A percentile compares a stretch with the other conserved stretches of the same genome.
These are phyloP conservation scores for Passer domesticus DNA, from an alignment of 2,113 vertebrate genomes.

Conservation along the genomic window DNA sequence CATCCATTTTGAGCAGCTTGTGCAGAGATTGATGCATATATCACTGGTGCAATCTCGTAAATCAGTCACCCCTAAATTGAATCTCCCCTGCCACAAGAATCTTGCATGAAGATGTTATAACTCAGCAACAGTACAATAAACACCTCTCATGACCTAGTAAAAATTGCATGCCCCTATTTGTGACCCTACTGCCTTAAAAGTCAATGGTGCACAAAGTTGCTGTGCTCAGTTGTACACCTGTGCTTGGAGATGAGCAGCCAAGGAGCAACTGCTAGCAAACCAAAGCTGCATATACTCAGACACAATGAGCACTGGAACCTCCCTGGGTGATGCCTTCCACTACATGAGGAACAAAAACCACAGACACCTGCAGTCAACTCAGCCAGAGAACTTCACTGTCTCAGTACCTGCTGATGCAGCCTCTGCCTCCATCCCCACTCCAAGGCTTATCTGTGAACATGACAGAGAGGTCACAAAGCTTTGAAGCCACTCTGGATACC, in stretches of 20 bases:
- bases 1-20: slow-evolving; percentile 36
- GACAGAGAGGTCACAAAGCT: background rate
- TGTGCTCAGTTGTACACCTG: background rate
- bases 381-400: background rate
- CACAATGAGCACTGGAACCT: background rate
- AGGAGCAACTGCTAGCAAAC: background rate
- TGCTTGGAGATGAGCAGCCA: background rate
- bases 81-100: slow-evolving; percentile 43
- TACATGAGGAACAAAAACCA: fast-evolving
- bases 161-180: slow-evolving; percentile 5
- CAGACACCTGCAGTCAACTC: background rate
- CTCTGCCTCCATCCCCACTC: background rate
- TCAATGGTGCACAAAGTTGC: background rate
- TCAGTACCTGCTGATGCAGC: background rate
- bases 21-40: slow-evolving; percentile 31
- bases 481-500: background rate
- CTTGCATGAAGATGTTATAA: slow-evolving; percentile 39
- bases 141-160: slow-evolving; percentile 37
- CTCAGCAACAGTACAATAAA: slow-evolving; percentile 46
- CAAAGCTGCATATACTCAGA: background rate
- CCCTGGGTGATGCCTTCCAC: background rate
- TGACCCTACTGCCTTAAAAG: background rate
- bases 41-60: slow-evolving; percentile 18
- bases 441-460: fast-evolving
- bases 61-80: slow-evolving; percentile 56